Conservation (phyloP, 2,113 vertebrate genomes). For the Laticauda laticaudata region DNA sequence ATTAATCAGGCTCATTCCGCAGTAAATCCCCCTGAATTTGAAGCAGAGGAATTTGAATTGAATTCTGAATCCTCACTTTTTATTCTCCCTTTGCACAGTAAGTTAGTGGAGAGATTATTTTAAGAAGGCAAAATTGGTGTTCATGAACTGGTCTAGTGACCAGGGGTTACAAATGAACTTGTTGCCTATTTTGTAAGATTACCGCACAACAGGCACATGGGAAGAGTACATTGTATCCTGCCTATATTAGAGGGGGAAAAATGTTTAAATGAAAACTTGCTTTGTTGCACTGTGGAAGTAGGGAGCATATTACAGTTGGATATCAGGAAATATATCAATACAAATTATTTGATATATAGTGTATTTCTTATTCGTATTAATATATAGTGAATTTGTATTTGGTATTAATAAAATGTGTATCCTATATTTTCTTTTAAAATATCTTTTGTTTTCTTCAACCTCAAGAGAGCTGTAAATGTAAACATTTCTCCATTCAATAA, state of each 20-base stretch:
- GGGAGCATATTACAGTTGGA: not conserved
- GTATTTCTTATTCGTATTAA: not conserved
- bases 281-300: not conserved
- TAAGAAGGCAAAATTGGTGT: constrained; percentile 12
- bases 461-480: not conserved
- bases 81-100: not conserved
- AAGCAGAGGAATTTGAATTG: not conserved
- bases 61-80: not conserved
- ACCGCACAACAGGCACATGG: not conserved
- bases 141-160: not conserved
- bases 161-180: not conserved
- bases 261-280: not conserved
- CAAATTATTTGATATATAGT: not conserved
- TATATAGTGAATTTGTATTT: not conserved
- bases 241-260: not conserved
- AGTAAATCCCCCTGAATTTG: not conserved
- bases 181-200: not conserved
- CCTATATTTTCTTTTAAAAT: not conserved
- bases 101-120: not conserved
- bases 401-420: not conserved
- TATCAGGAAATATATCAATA: not conserved
- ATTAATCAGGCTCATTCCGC: not conserved
- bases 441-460: fast-evolving
- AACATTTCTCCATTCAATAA: not conserved
- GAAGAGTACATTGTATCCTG: not conserved